Conservation (phyloP, 2,797 vertebrate genomes). For the Natrix natrix region DNA sequence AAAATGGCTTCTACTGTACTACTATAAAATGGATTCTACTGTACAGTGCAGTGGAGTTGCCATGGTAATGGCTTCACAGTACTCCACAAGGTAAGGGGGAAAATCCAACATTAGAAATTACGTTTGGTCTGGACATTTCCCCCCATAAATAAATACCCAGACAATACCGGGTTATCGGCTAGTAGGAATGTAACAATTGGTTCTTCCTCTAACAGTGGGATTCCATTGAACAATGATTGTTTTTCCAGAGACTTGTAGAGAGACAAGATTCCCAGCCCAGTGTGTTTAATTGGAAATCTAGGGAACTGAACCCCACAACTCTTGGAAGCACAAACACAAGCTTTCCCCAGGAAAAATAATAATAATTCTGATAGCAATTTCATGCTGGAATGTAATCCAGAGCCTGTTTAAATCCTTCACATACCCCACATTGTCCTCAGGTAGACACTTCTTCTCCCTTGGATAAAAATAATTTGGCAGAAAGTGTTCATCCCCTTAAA, state of each 20-base stretch:
- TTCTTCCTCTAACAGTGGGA: background rate
- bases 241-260: background rate
- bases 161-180: too few species aligned
- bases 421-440: background rate
- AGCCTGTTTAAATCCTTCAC: constrained; percentile 46
- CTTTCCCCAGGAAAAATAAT: background rate
- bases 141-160: too few species aligned
- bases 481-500: background rate
- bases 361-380: constrained; percentile 21
- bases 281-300: background rate
- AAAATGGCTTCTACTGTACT: too few species aligned
- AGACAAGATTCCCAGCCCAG: background rate
- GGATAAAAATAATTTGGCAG: constrained; percentile 33
- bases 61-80: too few species aligned
- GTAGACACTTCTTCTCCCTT: constrained; percentile 14
- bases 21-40: too few species aligned
- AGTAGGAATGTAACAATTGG: background rate
- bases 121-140: too few species aligned
- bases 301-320: too few species aligned
- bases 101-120: too few species aligned
- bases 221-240: background rate
- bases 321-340: background rate
- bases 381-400: constrained; percentile 42
- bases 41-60: too few species aligned
- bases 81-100: too few species aligned